phyloP scores from a whole-genome alignment of 2,888 invertebrate genomes.

The Chrysopilus asiliformis region DNA sequence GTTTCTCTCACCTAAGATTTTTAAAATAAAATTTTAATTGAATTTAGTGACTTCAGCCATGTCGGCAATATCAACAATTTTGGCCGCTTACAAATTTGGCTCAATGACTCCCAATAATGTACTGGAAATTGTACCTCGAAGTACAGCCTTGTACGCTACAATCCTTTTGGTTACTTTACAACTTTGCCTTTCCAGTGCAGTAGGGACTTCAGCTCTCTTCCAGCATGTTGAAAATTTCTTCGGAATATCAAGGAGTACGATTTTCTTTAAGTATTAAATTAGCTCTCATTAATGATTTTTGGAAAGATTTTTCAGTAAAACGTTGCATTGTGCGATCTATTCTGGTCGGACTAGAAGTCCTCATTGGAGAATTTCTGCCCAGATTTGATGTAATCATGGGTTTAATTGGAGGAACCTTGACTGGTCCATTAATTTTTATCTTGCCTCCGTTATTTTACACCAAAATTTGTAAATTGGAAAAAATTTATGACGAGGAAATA shows the following conservation, averaged over 20 bases:
- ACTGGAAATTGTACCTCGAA: slow-evolving; percentile 51
- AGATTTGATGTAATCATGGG: slow-evolving; percentile 78
- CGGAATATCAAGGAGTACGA: slow-evolving; percentile 55
- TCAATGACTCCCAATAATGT: slow-evolving; percentile 47
- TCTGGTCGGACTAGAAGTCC: slow-evolving; percentile 54
- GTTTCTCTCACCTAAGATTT: slow-evolving; percentile 4
- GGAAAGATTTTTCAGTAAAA: slow-evolving; percentile 58
- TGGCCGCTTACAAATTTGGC: slow-evolving; percentile 54
- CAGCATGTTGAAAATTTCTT: slow-evolving; percentile 70
- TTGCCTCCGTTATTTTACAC: slow-evolving; percentile 72
- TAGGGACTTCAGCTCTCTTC: slow-evolving; percentile 66
- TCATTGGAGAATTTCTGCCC: slow-evolving; percentile 70
- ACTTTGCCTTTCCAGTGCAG: slow-evolving; percentile 60
- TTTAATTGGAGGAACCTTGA: slow-evolving; percentile 70
- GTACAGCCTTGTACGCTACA: slow-evolving; percentile 48
- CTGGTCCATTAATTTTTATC: slow-evolving; percentile 71
- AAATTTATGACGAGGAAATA: slow-evolving; percentile 21
- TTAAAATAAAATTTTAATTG: slow-evolving; percentile 6
- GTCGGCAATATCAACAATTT: slow-evolving; percentile 48
- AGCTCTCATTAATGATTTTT: not conserved
- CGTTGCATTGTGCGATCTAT: slow-evolving; percentile 57
- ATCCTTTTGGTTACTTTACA: slow-evolving; percentile 64
- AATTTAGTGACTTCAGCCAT: slow-evolving; percentile 34
- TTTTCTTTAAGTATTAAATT: not conserved
- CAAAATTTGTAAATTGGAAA: slow-evolving; percentile 45